Conservation (phyloP, 2,113 vertebrate genomes). For the Ictalurus furcatus region DNA sequence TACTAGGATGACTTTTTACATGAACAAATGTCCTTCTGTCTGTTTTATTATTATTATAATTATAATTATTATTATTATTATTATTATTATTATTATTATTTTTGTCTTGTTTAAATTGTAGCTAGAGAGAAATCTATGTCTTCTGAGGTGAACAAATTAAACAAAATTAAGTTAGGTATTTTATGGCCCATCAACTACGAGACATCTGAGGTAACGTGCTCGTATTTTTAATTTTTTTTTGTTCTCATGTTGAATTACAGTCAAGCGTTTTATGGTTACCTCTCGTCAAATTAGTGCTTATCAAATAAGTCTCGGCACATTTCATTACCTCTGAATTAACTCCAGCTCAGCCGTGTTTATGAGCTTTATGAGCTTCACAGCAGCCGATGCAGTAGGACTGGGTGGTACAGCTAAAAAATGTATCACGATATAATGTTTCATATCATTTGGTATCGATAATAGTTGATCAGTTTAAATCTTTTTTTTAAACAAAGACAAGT, state of each 20-base stretch:
- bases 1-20: background rate
- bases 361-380: background rate
- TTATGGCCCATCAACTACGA: background rate
- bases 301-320: background rate
- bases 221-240: background rate
- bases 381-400: background rate
- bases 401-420: no score
- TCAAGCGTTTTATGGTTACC: background rate
- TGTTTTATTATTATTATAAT: background rate
- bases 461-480: no score
- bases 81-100: background rate
- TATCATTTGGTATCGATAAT: no score
- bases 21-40: background rate
- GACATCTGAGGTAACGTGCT: background rate
- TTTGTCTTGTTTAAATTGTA: background rate
- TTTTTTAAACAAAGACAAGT: no score
- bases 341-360: background rate
- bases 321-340: background rate
- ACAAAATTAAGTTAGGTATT: background rate
- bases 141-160: background rate
- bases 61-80: background rate
- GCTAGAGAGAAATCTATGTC: background rate
- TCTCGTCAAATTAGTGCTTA: background rate
- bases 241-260: background rate
- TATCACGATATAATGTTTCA: no score